A percentile compares a stretch with the other conserved stretches of the same genome.
Evolutionary conservation across 2,888 invertebrate genomes (phyloP).

Genomic region (Leptinotarsa juncta): DNA sequence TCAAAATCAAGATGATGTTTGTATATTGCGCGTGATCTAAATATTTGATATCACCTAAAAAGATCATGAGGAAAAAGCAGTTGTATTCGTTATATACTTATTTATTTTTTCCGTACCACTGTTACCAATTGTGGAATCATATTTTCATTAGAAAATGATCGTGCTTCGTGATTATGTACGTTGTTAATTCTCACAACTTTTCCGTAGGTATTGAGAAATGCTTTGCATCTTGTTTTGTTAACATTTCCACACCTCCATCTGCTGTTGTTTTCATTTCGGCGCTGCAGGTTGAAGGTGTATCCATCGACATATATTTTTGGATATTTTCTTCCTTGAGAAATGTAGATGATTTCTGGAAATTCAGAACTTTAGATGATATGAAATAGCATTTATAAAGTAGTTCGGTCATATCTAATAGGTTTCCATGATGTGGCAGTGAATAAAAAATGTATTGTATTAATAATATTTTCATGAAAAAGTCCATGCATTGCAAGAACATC

Average conservation of each 20-base stretch:
- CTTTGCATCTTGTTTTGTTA: conserved; percentile 49
- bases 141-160: conserved; percentile 14
- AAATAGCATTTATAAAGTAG: conserved; percentile 19
- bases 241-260: conserved; percentile 55
- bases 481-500: too few species aligned
- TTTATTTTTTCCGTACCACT: conserved; percentile 4
- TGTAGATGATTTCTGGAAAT: conserved; percentile 41
- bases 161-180: conserved; percentile 48
- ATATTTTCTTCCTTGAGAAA: conserved; percentile 45
- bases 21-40: too few species aligned
- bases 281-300: conserved; percentile 44
- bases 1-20: too few species aligned
- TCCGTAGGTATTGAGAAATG: conserved; percentile 45
- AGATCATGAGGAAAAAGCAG: too few species aligned
- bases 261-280: conserved; percentile 37
- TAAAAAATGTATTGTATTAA: too few species aligned
- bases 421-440: too few species aligned
- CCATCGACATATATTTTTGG: conserved; percentile 49
- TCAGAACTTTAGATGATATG: neutral
- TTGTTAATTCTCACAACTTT: conserved; percentile 47
- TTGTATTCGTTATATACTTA: too few species aligned
- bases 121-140: conserved; percentile 29
- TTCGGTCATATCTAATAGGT: too few species aligned
- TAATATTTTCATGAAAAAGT: too few species aligned
- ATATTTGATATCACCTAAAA: too few species aligned